Conservation (phyloP, 2,113 vertebrate species). For the Plecturocebus donacophilus region DNA sequence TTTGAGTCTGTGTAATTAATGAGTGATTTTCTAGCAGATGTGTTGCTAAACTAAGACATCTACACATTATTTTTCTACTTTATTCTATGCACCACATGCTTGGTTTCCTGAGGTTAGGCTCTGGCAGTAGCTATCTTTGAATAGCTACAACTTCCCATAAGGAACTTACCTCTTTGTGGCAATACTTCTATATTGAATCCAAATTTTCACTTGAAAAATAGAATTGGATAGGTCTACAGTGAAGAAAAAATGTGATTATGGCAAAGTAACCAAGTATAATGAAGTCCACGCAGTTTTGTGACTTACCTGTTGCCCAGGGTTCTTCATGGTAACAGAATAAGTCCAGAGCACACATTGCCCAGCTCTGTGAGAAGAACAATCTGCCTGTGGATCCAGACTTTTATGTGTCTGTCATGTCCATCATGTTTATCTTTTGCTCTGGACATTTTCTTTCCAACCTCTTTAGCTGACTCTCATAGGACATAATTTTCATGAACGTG, state of each 20-base stretch:
- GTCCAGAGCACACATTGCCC: too few species aligned
- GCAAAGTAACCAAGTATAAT: not conserved
- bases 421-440: not conserved
- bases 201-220: slow-evolving; percentile 37
- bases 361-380: not conserved
- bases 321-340: not conserved
- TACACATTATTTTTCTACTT: not conserved
- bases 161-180: not conserved
- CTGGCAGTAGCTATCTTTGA: not conserved
- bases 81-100: not conserved
- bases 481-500: not conserved
- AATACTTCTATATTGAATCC: not conserved
- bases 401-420: not conserved
- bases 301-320: not conserved
- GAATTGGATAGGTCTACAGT: not conserved
- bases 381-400: not conserved
- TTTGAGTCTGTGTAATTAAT: not conserved
- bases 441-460: not conserved
- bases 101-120: not conserved
- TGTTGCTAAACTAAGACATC: not conserved
- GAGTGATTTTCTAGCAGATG: slow-evolving; percentile 6
- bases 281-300: not conserved
- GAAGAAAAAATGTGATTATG: not conserved
- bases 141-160: not conserved
- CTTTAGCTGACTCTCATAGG: not conserved